Conservation (phyloP, 2,113 vertebrate species). For the Origma solitaria region DNA sequence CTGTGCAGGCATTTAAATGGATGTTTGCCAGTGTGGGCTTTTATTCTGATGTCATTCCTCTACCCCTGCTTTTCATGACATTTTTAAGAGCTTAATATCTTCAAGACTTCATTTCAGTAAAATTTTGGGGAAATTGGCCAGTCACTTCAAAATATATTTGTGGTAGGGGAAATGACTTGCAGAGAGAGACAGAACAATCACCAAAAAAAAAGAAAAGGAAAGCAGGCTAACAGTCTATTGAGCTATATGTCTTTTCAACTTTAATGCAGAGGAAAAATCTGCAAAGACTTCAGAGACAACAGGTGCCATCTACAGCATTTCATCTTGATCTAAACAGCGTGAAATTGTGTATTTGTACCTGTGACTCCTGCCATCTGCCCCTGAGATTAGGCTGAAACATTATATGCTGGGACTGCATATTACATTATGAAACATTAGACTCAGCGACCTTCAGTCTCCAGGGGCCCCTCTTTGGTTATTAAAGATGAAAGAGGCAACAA, state of each 20-base stretch:
- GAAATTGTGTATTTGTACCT: slow-evolving; percentile 26
- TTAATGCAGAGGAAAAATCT: neutral
- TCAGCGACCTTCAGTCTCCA: neutral
- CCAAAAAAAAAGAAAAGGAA: neutral
- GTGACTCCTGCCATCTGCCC: slow-evolving; percentile 37
- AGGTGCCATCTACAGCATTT: slow-evolving; percentile 11
- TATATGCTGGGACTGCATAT: neutral
- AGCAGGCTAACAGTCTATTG: neutral
- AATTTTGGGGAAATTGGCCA: neutral
- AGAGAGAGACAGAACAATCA: neutral
- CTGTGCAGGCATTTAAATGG: neutral
- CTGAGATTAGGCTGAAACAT: neutral
- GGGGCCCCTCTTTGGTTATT: neutral
- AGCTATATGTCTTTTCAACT: neutral
- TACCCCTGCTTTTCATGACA: neutral
- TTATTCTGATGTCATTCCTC: neutral
- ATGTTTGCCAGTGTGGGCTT: neutral
- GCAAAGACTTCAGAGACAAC: neutral
- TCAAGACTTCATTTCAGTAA: neutral
- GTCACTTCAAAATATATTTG: neutral
- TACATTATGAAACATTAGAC: neutral
- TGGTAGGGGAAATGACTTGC: neutral
- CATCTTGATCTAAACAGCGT: neutral
- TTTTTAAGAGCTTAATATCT: neutral
- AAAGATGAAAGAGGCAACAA: slow-evolving; percentile 10